Conservation (phyloP, 2,113 vertebrate species). For the Microcebus jonahi region DNA sequence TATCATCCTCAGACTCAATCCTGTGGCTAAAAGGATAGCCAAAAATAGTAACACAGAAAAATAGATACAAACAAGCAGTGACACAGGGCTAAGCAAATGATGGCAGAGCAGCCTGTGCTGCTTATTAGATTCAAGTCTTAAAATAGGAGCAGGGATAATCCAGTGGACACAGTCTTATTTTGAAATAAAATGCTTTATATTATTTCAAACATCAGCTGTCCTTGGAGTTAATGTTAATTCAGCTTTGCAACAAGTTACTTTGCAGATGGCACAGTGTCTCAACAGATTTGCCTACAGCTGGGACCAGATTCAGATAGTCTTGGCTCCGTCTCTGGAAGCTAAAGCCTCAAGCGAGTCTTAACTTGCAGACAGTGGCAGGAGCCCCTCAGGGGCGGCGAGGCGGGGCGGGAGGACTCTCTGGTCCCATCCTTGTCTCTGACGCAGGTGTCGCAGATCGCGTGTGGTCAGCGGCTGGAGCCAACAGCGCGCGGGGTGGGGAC, state of each 20-base stretch:
- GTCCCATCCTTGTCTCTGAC: constrained; percentile 14
- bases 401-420: neutral
- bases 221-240: neutral
- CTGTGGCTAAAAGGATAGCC: constrained; percentile 47
- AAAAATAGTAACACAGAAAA: constrained; percentile 72
- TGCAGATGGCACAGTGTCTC: neutral
- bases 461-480: neutral
- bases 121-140: constrained; percentile 61
- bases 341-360: neutral
- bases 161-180: constrained; percentile 41
- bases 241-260: constrained; percentile 13
- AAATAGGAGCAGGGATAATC: constrained; percentile 61
- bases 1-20: constrained; percentile 54
- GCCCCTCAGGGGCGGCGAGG: neutral
- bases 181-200: constrained; percentile 57
- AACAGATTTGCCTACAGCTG: neutral
- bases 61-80: constrained; percentile 53
- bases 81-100: neutral
- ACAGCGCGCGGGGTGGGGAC: neutral
- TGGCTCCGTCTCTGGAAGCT: neutral
- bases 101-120: constrained; percentile 13
- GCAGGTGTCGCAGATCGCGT: neutral
- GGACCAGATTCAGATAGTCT: neutral
- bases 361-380: neutral
- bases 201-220: constrained; percentile 44